Evolutionary conservation across 2,113 vertebrate genomes (phyloP), one percentile per base, ranked within the genome.

Genomic region (Macquaria ambigua): DNA sequence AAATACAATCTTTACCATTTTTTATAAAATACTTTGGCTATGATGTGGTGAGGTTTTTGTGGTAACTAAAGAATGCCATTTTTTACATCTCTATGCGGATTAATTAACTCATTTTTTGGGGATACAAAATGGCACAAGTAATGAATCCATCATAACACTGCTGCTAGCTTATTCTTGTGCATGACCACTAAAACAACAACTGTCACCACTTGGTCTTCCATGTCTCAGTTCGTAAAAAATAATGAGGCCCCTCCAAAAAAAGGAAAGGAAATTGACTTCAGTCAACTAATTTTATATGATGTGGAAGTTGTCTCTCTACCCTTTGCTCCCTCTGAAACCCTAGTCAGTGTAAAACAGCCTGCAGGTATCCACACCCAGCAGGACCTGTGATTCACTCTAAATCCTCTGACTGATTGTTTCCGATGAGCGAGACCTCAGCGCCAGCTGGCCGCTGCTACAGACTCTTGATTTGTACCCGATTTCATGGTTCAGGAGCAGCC

Each of bases 371-470:
- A 41, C 68, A 59, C 79, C 80, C 86, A 87, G 82, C 82, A 86
- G 84, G 89, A 77, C 82, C 78, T 78, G 81, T 86, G 85, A 91
- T 89, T 93, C 89, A 81, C 69, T 67, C 82, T 63, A 83, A 92
- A 92, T 82, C 83, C 77, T 91, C 70, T 77, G 91, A 93, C 89
- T 93, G 94, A 95, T 93, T 92, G 91, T 94, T 96, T 95, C 92
- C 90, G 92, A 90, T 88, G 90, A 94, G 86, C 91, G 90, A 91
- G 89, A 92, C 85, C 91, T 91, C 81, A 85, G 91, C 85, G 87
- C 85, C 91, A 92, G 93, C 89, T 91, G 95, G 89, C 75, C 52
- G 59, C 89, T 55, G 90, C 88, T 81, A 88, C 84, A 90, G 56
- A 82, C 92, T 83, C 90, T 86, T 86, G 90, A 94, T 94, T 94